A percentile compares a stretch with the other conserved stretches of the same genome.
phyloP scores from a whole-genome alignment of 2,888 invertebrate species.

The Lycocerus yunnanus region DNA sequence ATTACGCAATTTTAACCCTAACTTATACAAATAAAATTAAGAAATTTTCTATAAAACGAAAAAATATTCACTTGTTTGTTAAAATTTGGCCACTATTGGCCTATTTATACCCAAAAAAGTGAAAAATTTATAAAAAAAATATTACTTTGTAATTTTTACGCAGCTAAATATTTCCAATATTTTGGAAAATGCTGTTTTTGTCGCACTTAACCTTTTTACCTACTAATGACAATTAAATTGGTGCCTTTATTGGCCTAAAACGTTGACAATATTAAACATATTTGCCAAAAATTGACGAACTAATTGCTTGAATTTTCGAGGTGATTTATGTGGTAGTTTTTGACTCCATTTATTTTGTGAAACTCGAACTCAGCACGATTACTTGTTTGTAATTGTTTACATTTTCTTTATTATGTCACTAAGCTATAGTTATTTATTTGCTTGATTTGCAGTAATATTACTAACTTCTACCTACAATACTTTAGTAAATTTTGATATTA shows the following conservation, averaged over 20 bases:
- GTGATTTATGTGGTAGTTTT: neutral
- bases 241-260: slow-evolving; percentile 42
- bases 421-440: too few species aligned
- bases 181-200: neutral
- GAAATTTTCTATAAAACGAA: neutral
- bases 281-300: slow-evolving; percentile 48
- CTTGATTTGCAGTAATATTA: too few species aligned
- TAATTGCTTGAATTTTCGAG: neutral
- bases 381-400: too few species aligned
- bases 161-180: neutral
- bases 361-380: neutral
- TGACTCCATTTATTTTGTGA: neutral
- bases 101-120: neutral
- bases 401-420: too few species aligned
- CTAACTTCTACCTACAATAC: too few species aligned
- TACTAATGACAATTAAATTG: neutral
- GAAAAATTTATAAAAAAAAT: neutral
- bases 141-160: neutral
- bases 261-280: slow-evolving; percentile 42
- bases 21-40: neutral
- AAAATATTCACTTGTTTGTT: neutral
- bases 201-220: neutral
- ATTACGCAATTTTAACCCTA: neutral
- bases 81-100: neutral
- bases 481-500: too few species aligned